These are phyloP conservation scores for Trachythela sp. DNA, from an alignment of 64 coral and sea anemone genomes.

Conservation along the genomic window DNA sequence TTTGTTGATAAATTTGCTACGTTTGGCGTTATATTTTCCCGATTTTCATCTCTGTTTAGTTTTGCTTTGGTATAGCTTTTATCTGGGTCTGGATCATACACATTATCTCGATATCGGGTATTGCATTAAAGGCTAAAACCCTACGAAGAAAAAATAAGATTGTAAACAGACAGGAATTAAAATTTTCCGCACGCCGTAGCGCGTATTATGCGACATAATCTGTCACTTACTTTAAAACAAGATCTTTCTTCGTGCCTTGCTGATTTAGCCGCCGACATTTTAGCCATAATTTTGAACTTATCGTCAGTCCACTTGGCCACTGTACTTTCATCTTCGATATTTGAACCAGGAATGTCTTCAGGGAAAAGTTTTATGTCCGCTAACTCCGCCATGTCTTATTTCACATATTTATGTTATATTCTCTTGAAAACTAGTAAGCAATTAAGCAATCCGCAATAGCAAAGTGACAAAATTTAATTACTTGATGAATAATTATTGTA, in stretches of 20 bases:
- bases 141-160: too few species aligned
- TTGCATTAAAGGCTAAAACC: constrained; percentile 22
- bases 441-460: too few species aligned
- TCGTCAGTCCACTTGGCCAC: background rate
- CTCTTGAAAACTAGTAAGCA: too few species aligned
- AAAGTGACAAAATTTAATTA: too few species aligned
- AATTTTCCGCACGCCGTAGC: too few species aligned
- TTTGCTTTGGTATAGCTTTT: constrained; percentile 45
- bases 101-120: constrained; percentile 42
- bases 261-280: constrained; percentile 22
- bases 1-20: background rate
- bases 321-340: background rate
- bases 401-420: too few species aligned
- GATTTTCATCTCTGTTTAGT: constrained; percentile 23
- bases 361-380: too few species aligned
- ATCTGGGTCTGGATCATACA: constrained; percentile 35
- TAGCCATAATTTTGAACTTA: constrained; percentile 12
- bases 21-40: constrained; percentile 32
- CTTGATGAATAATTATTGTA: too few species aligned
- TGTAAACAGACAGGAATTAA: too few species aligned
- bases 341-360: constrained; percentile 6
- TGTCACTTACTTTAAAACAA: constrained; percentile 7
- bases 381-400: too few species aligned
- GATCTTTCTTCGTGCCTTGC: constrained; percentile 7
- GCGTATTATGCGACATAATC: background rate